A percentile compares a stretch with the other conserved stretches of the same genome.
Evolutionary conservation across 2,113 vertebrate species (phyloP).

Genomic region (Lepus timidus): DNA sequence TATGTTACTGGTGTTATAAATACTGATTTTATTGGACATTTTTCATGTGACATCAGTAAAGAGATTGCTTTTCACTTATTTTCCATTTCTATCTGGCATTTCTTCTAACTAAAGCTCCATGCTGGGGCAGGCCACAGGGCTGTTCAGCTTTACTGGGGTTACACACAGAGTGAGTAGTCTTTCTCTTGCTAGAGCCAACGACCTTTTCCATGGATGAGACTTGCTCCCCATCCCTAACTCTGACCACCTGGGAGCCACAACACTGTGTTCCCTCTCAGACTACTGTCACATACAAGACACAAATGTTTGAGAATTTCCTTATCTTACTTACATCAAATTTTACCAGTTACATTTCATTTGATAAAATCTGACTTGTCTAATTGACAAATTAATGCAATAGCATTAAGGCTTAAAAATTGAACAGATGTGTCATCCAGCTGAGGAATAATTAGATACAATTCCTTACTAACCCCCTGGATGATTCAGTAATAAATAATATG

Average conservation of each 20-base stretch:
- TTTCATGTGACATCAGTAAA: not conserved
- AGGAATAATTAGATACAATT: not conserved
- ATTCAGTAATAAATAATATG: not conserved
- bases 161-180: not conserved
- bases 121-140: not conserved
- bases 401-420: not conserved
- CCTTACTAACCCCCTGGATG: not conserved
- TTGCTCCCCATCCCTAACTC: too few species aligned
- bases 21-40: not conserved
- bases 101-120: not conserved
- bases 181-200: not conserved
- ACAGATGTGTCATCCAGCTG: not conserved
- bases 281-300: not conserved
- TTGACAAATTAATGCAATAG: not conserved
- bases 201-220: not conserved
- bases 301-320: not conserved
- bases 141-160: not conserved
- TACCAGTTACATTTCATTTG: not conserved
- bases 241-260: not conserved
- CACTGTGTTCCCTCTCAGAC: rapidly evolving
- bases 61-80: not conserved
- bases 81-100: not conserved
- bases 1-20: not conserved
- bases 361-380: not conserved
- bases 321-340: not conserved